phyloP scores from a whole-genome alignment of 2,113 vertebrate genomes.

The Varanus komodoensis region DNA sequence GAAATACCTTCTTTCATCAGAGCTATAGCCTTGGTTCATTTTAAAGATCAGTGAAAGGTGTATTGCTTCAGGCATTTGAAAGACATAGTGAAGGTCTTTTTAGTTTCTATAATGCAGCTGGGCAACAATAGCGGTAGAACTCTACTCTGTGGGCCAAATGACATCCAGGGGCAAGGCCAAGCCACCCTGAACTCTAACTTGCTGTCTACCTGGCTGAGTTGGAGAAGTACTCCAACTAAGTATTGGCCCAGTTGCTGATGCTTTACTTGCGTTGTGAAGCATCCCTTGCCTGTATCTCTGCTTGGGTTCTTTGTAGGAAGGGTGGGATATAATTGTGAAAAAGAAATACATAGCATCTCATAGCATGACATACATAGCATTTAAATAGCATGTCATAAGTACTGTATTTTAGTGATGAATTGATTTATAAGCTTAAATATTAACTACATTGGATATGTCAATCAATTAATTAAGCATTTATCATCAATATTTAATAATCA shows the following conservation, averaged over 20 bases:
- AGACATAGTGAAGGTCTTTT: neutral
- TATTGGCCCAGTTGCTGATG: too few species aligned
- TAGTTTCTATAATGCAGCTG: neutral
- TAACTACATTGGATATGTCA: neutral
- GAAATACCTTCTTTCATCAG: neutral
- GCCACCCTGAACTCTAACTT: too few species aligned
- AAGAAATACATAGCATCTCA: neutral
- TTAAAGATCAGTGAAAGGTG: neutral
- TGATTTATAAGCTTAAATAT: neutral
- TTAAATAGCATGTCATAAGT: neutral
- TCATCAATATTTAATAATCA: neutral
- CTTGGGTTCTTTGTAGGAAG: neutral
- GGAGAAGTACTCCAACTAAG: too few species aligned
- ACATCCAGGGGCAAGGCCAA: too few species aligned
- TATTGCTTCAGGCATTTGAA: neutral
- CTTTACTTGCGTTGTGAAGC: too few species aligned
- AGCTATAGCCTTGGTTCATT: neutral
- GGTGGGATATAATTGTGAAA: neutral
- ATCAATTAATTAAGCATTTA: neutral
- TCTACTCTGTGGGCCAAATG: too few species aligned
- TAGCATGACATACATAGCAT: neutral
- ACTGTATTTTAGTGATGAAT: neutral
- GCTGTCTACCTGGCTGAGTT: too few species aligned
- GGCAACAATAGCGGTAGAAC: too few species aligned
- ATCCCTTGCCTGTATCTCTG: too few species aligned